Conservation (phyloP, 2,113 vertebrate species). For the Ahaetulla prasina region DNA sequence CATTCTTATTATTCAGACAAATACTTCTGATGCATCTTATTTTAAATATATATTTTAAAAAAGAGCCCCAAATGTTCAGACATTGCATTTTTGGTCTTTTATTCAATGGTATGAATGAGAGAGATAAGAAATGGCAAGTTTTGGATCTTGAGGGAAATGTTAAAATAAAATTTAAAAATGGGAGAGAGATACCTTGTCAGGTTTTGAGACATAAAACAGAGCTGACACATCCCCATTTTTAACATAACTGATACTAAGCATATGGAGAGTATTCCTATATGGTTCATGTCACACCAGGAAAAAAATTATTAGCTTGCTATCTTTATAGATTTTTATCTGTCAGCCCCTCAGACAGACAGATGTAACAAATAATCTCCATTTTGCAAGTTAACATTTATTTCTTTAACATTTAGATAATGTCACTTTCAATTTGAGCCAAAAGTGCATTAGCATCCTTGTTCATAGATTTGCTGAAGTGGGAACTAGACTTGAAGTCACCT, state of each 20-base stretch:
- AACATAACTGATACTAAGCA: not conserved
- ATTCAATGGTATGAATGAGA: not conserved
- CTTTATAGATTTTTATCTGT: not conserved
- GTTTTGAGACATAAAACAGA: conserved; percentile 3
- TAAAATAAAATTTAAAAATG: not conserved
- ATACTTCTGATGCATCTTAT: not conserved
- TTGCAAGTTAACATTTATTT: conserved; percentile 14
- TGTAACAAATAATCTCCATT: not conserved
- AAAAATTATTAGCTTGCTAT: not conserved
- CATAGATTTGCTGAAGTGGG: not conserved
- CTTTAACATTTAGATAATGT: conserved; percentile 13
- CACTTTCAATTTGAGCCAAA: conserved; percentile 5
- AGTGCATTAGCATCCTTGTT: conserved; percentile 20
- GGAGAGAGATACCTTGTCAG: not conserved
- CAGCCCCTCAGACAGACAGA: not conserved
- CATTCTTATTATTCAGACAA: not conserved
- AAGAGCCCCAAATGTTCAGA: not conserved
- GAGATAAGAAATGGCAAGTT: not conserved
- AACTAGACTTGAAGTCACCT: conserved; percentile 25
- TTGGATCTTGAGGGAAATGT: not conserved
- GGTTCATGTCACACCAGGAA: not conserved
- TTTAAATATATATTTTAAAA: not conserved
- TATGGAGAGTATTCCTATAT: not conserved
- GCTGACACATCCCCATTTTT: conserved; percentile 1
- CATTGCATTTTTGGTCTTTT: not conserved